A percentile compares a stretch with the other conserved stretches of the same genome.
phyloP scores from a whole-genome alignment of 92 coral and sea anemone genomes.

The Epizoanthus stellaris region DNA sequence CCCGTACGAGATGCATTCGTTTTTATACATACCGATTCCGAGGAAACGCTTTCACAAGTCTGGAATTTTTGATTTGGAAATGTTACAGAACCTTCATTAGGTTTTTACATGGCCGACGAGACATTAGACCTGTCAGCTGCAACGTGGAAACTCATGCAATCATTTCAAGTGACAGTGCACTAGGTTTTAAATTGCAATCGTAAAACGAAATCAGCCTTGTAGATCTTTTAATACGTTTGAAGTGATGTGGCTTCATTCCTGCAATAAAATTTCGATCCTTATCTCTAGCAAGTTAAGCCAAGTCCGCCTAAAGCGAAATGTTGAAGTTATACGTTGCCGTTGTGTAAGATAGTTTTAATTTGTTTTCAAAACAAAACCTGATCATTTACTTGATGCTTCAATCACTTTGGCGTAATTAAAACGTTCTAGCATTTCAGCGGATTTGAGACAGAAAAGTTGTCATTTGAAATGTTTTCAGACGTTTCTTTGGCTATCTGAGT shows the following conservation, averaged over 20 bases:
- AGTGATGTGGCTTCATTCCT: too few relatives aligned
- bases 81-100: too few relatives aligned
- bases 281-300: neutral
- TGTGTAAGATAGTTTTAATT: neutral
- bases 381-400: conserved; percentile 16
- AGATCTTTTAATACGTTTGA: too few relatives aligned
- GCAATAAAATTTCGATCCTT: too few relatives aligned
- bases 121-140: too few relatives aligned
- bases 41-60: neutral
- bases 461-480: neutral
- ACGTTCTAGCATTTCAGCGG: neutral
- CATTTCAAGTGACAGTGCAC: too few relatives aligned
- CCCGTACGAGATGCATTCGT: neutral
- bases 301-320: neutral
- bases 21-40: neutral
- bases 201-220: too few relatives aligned
- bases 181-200: too few relatives aligned
- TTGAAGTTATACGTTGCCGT: neutral
- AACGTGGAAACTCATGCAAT: too few relatives aligned
- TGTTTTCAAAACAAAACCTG: conserved; percentile 12
- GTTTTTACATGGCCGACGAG: too few relatives aligned
- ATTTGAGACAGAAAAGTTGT: neutral
- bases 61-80: neutral
- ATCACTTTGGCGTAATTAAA: neutral
- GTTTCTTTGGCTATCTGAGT: conserved; percentile 4